Conservation (phyloP, 2,888 invertebrate species). For the Scaptomyza cyrtandrae region DNA sequence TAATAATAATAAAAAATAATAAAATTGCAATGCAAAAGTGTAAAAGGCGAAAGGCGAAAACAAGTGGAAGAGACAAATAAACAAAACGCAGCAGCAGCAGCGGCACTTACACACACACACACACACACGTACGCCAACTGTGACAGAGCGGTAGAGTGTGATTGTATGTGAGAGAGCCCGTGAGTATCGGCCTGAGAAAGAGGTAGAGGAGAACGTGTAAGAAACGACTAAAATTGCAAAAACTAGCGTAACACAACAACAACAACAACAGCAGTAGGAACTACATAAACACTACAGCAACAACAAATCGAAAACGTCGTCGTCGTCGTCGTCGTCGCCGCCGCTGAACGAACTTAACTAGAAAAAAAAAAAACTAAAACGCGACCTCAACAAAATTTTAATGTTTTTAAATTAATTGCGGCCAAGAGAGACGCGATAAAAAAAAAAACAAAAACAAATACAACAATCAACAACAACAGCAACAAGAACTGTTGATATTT, state of each 20-base stretch:
- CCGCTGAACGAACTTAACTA: conserved; percentile 45
- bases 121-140: conserved; percentile 6
- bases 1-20: conserved; percentile 10
- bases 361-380: conserved; percentile 29
- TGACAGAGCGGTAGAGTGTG: conserved; percentile 12
- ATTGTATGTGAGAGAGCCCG: conserved; percentile 5
- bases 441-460: conserved; percentile 15
- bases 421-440: conserved; percentile 50
- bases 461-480: conserved; percentile 1
- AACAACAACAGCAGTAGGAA: conserved; percentile 23
- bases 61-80: conserved; percentile 76
- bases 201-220: no score
- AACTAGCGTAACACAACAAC: conserved; percentile 60
- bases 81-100: conserved; percentile 66
- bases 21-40: conserved; percentile 59
- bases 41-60: conserved; percentile 63
- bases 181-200: conserved; percentile 28
- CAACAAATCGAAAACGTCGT: conserved; percentile 5
- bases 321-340: conserved; percentile 17
- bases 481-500: conserved; percentile 66
- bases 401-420: conserved; percentile 73
- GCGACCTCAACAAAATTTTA: conserved; percentile 60
- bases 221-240: conserved; percentile 58
- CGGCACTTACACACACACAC: conserved; percentile 21
- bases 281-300: not conserved